Evolutionary conservation across 1,140 invertebrate species (phyloP).

Genomic region (Drosophila obscura): DNA sequence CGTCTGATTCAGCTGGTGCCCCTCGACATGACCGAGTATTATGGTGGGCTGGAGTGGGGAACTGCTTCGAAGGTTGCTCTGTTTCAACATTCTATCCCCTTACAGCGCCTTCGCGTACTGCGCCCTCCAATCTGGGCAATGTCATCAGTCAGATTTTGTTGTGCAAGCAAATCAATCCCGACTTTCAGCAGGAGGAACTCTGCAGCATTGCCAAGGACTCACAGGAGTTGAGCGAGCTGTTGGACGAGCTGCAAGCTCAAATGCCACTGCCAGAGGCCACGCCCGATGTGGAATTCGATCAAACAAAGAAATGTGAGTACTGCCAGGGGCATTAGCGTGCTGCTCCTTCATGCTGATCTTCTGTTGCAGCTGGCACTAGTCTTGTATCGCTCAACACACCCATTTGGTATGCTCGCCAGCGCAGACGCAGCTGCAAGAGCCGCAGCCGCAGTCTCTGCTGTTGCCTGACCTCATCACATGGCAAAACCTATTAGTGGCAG

Average conservation of each 20-base stretch:
- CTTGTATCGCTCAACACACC: slow-evolving; percentile 52
- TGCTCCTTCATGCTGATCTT: background rate
- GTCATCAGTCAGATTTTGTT: slow-evolving; percentile 94
- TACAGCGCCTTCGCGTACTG: slow-evolving; percentile 91
- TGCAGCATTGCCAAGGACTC: slow-evolving; percentile 94
- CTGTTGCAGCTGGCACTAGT: slow-evolving; percentile 41
- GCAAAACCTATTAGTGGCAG: slow-evolving; percentile 32
- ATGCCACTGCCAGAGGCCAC: slow-evolving; percentile 87
- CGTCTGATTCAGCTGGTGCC: slow-evolving; percentile 92
- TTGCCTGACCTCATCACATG: slow-evolving; percentile 39
- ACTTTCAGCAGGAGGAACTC: slow-evolving; percentile 95
- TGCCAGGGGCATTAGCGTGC: background rate
- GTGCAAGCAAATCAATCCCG: slow-evolving; percentile 94
- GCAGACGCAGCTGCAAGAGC: slow-evolving; percentile 59
- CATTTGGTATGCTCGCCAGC: slow-evolving; percentile 60
- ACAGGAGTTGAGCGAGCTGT: slow-evolving; percentile 89
- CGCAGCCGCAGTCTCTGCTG: slow-evolving; percentile 69
- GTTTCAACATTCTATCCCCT: no score
- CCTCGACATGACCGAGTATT: slow-evolving; percentile 95
- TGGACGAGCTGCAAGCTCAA: slow-evolving; percentile 93
- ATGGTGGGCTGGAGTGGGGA: slow-evolving; percentile 86
- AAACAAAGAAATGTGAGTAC: slow-evolving; percentile 43
- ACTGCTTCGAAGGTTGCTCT: no score
- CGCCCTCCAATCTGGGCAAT: slow-evolving; percentile 94
- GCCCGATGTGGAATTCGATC: slow-evolving; percentile 21